Evolutionary conservation across 1,140 invertebrate species (phyloP), one percentile per base, ranked within the genome.

Genomic region (Sminthurinus signatus): DNA sequence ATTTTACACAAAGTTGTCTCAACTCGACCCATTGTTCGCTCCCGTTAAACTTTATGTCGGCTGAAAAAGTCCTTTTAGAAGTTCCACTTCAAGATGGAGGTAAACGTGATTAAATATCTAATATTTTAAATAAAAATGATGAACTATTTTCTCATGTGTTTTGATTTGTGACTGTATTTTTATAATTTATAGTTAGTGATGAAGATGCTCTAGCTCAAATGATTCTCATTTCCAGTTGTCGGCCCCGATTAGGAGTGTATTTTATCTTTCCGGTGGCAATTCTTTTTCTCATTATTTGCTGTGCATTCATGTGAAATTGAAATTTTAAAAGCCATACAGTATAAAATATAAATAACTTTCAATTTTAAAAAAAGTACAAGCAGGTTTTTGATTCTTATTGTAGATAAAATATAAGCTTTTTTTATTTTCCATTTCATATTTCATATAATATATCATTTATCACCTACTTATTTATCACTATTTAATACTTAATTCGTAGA

Each of bases 41-140:
- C 75, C 75, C 79, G 29, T 80, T 91, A 56, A 75, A 76, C 23
- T 82, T 89, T 66, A 79, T 86, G 29, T 88, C 87, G 42, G 80
- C 84, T 67, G 86, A 89, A 73, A 82, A 83, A 62, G 86, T 90
- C 25, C 84, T 90, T 58, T 86, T 90, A 27, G 88, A 90, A 80
- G 82, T 89, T 46, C 88, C 88, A 23, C 88, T 86, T 0, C 82
- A 82, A 60, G 86, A 89, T 76, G 86, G 86, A 17, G n/a, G n/a
- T n/a, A n/a, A n/a, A n/a, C n/a, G n/a, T n/a, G n/a, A n/a, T n/a
- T n/a, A n/a, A n/a, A n/a, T n/a, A n/a, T n/a, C n/a, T n/a, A n/a
- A n/a, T n/a, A n/a, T n/a, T n/a, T n/a, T n/a, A n/a, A n/a, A n/a
- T n/a, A n/a, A n/a, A n/a, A n/a, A n/a, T n/a, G n/a, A n/a, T n/a